Conservation (phyloP, 1,140 invertebrate genomes). For the Trichomalopsis sarcophagae region DNA sequence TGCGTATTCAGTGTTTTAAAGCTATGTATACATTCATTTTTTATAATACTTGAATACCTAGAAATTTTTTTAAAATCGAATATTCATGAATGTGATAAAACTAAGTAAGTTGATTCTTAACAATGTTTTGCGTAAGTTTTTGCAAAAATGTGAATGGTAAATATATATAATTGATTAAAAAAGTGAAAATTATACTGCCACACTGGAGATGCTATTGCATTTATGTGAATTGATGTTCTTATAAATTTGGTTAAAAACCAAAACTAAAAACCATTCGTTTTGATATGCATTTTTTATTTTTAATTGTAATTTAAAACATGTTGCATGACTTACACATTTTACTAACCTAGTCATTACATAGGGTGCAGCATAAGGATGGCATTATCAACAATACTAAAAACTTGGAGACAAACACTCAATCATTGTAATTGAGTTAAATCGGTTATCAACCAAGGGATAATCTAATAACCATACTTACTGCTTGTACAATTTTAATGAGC, state of each 20-base stretch:
- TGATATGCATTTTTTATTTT: constrained; percentile 65
- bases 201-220: constrained; percentile 69
- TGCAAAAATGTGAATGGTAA: constrained; percentile 50
- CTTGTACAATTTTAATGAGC: constrained; percentile 43
- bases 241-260: constrained; percentile 58
- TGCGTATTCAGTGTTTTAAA: constrained; percentile 41
- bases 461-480: constrained; percentile 15
- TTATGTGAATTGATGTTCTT: constrained; percentile 63
- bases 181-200: constrained; percentile 70
- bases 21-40: constrained; percentile 41
- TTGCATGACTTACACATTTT: constrained; percentile 62
- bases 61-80: constrained; percentile 38
- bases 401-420: constrained; percentile 9
- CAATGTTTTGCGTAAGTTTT: constrained; percentile 52
- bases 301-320: constrained; percentile 54
- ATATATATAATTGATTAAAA: constrained; percentile 54
- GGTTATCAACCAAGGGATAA: constrained; percentile 14
- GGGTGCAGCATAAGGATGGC: constrained; percentile 52
- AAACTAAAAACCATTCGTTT: constrained; percentile 59
- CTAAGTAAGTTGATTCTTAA: constrained; percentile 45
- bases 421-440: constrained; percentile 32
- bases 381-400: constrained; percentile 41
- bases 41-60: constrained; percentile 39
- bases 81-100: constrained; percentile 45
- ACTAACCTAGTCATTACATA: constrained; percentile 70